Conservation (phyloP, 2,888 invertebrate species). For the Epirrhoe tristata region DNA sequence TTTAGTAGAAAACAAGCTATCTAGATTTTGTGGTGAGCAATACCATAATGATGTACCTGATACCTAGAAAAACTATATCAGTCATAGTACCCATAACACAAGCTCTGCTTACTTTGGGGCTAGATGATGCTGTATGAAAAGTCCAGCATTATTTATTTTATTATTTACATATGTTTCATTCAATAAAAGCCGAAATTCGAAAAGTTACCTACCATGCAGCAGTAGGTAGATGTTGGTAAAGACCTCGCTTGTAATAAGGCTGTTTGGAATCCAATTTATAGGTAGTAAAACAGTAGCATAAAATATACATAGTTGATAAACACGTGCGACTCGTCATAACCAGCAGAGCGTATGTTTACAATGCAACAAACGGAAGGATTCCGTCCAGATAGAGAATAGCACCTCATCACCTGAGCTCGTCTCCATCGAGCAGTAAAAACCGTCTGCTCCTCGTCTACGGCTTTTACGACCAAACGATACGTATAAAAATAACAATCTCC, state of each 20-base stretch:
- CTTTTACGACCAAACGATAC: conserved; percentile 78
- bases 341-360: conserved; percentile 38
- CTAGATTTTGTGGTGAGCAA: neutral
- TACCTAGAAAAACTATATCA: too few relatives aligned
- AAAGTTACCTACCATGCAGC: neutral
- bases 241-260: neutral
- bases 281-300: conserved; percentile 3
- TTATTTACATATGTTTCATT: too few relatives aligned
- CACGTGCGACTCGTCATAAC: conserved; percentile 23
- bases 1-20: neutral
- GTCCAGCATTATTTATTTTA: too few relatives aligned
- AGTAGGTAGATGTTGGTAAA: neutral
- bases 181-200: neutral
- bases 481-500: conserved; percentile 78
- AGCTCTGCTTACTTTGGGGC: too few relatives aligned
- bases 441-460: conserved; percentile 81
- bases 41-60: too few relatives aligned
- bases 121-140: too few relatives aligned
- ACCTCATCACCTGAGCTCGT: conserved; percentile 70
- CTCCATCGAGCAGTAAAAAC: conserved; percentile 69
- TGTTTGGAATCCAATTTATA: conserved; percentile 3
- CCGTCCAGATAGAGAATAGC: conserved; percentile 56
- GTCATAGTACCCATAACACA: too few relatives aligned
- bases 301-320: conserved; percentile 15
- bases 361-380: conserved; percentile 55